Evolutionary conservation across 2,113 vertebrate genomes (phyloP), one percentile per base, ranked within the genome.

Genomic region (Oreocharis arfaki): DNA sequence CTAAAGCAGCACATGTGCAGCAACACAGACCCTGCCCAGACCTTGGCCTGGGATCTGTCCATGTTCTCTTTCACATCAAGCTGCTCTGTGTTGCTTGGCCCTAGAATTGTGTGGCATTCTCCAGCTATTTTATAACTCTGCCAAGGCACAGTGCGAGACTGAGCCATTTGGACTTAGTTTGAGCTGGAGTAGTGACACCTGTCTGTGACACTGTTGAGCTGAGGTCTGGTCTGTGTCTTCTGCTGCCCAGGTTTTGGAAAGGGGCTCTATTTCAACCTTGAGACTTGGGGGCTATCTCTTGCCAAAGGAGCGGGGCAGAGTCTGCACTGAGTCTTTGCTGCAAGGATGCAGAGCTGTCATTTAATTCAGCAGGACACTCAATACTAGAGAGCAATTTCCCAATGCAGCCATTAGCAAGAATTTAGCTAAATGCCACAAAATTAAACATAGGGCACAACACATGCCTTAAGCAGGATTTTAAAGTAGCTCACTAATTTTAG

Each of bases 21-120:
- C 56, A 83, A 26, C n/a, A n/a, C n/a, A n/a, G 28, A 61, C 42
- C 3, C 6, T 81, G 39, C 39, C 47, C 44, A 81, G 59, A 30
- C 39, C 57, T 67, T 86, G 89, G 83, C 60, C 47, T 86, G 76
- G 32, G 42, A 81, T 81, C 46, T 50, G 19, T 70, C 42, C 55
- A 0, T 60, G n/a, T 37, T 90, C 59, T 23, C 55, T 86, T 53
- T 84, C 24, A 37, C 1, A 10, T 73, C 75, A 37, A 33, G 35
- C 68, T 78, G 50, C 81, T 64, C 33, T 90, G 50, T 89, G 55
- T 90, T 92, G 46, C 68, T 92, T 92, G 92, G 94, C 88, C 63
- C 1, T 0, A 35, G n/a, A 63, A 23, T 2, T 7, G 15, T 47
- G 76, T 2, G 0, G 71, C 24, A 14, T 90, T 90, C 47, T 86